Percentiles rank a stretch among this genome's conserved stretches.
phyloP scores from a whole-genome alignment of 2,113 vertebrate species.

The Uria aalge region DNA sequence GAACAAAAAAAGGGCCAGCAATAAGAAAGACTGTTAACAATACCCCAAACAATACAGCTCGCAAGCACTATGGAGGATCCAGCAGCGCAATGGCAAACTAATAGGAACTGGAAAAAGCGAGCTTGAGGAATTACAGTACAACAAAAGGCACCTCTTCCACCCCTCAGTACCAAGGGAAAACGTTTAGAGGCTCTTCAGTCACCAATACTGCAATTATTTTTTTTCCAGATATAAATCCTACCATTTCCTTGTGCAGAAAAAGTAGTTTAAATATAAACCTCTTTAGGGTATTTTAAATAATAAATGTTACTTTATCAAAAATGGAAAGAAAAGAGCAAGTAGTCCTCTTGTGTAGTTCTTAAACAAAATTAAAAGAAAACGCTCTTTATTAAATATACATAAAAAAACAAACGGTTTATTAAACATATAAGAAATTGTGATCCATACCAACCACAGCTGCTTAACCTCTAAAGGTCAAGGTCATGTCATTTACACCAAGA shows the following conservation, averaged over 20 bases:
- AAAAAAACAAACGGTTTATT: not conserved
- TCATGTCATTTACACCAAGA: not conserved
- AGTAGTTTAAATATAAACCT: not conserved
- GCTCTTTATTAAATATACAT: not conserved
- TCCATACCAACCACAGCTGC: not conserved
- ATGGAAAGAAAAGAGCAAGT: not conserved
- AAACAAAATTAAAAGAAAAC: not conserved
- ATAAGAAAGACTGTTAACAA: not conserved
- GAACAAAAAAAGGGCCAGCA: not conserved
- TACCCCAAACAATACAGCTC: not conserved
- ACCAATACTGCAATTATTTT: not conserved
- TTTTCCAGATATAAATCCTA: not conserved
- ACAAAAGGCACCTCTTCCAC: not conserved
- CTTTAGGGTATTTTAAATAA: not conserved
- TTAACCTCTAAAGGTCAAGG: slow-evolving; percentile 35
- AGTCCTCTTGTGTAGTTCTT: not conserved
- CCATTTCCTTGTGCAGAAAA: not conserved
- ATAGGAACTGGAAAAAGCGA: not conserved
- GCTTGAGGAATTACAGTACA: not conserved
- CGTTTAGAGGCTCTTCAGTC: not conserved
- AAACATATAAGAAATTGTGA: not conserved
- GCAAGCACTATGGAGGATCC: not conserved
- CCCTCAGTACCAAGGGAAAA: not conserved
- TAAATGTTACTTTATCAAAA: not conserved
- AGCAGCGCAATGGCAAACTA: fast-evolving